A percentile compares a stretch with the other conserved stretches of the same genome.
phyloP scores from a whole-genome alignment of 2,113 vertebrate species.

The Hippocampus guttulatus region DNA sequence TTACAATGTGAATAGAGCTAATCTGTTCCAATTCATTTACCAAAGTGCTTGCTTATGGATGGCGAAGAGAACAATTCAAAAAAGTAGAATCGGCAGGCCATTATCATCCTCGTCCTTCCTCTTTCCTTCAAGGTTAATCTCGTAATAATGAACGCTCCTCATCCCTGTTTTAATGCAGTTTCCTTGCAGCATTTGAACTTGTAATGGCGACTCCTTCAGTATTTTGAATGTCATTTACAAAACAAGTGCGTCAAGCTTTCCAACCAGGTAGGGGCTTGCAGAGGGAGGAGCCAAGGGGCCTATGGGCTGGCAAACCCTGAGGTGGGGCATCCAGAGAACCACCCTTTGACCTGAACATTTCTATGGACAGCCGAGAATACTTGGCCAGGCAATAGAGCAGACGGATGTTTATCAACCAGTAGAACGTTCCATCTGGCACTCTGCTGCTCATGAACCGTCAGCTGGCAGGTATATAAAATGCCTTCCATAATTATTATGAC shows the following conservation, averaged over 20 bases:
- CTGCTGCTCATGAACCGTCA: too few species aligned
- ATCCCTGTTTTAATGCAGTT: background rate
- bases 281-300: too few species aligned
- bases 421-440: too few species aligned
- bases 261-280: background rate
- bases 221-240: background rate
- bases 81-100: background rate
- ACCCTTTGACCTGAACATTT: too few species aligned
- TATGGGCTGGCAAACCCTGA: too few species aligned
- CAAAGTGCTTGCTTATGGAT: background rate
- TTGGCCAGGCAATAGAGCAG: too few species aligned
- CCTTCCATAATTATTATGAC: too few species aligned
- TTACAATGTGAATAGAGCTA: background rate
- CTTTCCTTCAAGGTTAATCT: background rate
- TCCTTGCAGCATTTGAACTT: conserved; percentile 2
- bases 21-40: conserved; percentile 1
- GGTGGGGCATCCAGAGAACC: too few species aligned
- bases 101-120: background rate
- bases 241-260: background rate
- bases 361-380: too few species aligned
- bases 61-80: background rate
- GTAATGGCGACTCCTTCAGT: background rate
- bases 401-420: too few species aligned
- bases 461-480: too few species aligned
- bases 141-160: background rate